Percentiles rank a stretch among this genome's conserved stretches.
These are phyloP conservation scores for Phenganax stokvisi DNA, from an alignment of 92 coral and sea anemone species.

Conservation along the genomic window DNA sequence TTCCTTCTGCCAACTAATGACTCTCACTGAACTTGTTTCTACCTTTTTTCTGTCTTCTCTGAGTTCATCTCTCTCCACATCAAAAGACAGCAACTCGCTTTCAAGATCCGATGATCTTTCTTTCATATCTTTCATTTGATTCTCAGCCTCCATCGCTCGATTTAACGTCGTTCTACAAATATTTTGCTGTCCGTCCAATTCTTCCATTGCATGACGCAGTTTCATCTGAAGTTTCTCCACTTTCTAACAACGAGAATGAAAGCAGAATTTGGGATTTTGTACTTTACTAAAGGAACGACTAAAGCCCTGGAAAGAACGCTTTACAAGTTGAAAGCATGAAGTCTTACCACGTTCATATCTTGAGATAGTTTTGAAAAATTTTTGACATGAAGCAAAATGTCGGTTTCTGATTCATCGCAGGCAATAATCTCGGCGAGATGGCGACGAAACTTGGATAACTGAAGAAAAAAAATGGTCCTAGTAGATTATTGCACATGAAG, in stretches of 20 bases:
- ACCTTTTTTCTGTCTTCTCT: conserved; percentile 92
- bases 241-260: conserved; percentile 48
- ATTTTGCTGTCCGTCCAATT: conserved; percentile 86
- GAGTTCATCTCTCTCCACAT: conserved; percentile 90
- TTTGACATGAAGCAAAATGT: conserved; percentile 25
- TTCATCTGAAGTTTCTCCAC: conserved; percentile 70
- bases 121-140: conserved; percentile 69
- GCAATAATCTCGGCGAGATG: conserved; percentile 18
- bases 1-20: neutral
- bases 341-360: conserved; percentile 26
- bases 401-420: conserved; percentile 32
- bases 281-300: too few species aligned
- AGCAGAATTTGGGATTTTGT: too few species aligned
- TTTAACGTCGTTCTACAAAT: conserved; percentile 84
- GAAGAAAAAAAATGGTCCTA: neutral
- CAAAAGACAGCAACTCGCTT: conserved; percentile 82
- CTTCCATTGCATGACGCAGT: conserved; percentile 74
- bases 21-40: neutral
- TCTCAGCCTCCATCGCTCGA: conserved; percentile 90
- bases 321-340: neutral
- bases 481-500: too few species aligned
- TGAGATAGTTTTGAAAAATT: conserved; percentile 19
- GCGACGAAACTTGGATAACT: conserved; percentile 30
- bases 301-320: too few species aligned
- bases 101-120: conserved; percentile 86